Evolutionary conservation across 2,113 vertebrate genomes (phyloP).

Genomic region (Macquaria ambigua): DNA sequence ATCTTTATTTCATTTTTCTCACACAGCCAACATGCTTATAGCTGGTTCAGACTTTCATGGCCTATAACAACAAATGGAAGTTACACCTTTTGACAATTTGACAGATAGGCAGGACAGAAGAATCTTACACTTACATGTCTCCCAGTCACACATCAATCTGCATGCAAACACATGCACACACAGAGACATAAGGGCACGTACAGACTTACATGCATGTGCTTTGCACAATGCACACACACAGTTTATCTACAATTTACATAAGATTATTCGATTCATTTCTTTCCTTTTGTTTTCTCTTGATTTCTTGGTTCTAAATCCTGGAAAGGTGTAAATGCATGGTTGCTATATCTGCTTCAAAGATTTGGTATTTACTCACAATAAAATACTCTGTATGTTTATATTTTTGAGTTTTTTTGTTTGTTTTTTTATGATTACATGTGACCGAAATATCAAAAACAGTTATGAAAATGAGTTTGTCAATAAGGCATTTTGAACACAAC

Average conservation of each 20-base stretch:
- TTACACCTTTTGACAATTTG: slow-evolving; percentile 32
- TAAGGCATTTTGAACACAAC: slow-evolving; percentile 73
- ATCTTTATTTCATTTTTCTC: not conserved
- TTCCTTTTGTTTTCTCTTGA: not conserved
- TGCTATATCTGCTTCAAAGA: slow-evolving; percentile 22
- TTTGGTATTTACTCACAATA: slow-evolving; percentile 34
- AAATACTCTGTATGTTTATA: slow-evolving; percentile 19
- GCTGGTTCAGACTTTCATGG: slow-evolving; percentile 46
- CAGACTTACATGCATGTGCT: slow-evolving; percentile 49
- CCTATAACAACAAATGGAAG: slow-evolving; percentile 31
- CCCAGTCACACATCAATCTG: slow-evolving; percentile 38
- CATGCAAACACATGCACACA: slow-evolving; percentile 70
- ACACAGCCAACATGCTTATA: slow-evolving; percentile 58
- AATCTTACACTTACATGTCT: slow-evolving; percentile 2
- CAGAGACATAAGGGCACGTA: slow-evolving; percentile 51
- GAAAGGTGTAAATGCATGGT: slow-evolving; percentile 2
- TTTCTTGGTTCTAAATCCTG: slow-evolving; percentile 13
- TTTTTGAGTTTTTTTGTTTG: not conserved
- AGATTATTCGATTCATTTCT: slow-evolving; percentile 27
- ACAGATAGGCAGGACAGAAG: slow-evolving; percentile 34
- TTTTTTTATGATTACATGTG: not conserved
- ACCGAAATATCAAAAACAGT: slow-evolving; percentile 34
- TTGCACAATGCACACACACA: slow-evolving; percentile 18
- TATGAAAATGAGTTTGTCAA: slow-evolving; percentile 49
- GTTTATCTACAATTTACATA: slow-evolving; percentile 61